These are phyloP conservation scores for Calcarius lapponicus DNA, from an alignment of 2,797 vertebrate genomes.

Conservation along the genomic window DNA sequence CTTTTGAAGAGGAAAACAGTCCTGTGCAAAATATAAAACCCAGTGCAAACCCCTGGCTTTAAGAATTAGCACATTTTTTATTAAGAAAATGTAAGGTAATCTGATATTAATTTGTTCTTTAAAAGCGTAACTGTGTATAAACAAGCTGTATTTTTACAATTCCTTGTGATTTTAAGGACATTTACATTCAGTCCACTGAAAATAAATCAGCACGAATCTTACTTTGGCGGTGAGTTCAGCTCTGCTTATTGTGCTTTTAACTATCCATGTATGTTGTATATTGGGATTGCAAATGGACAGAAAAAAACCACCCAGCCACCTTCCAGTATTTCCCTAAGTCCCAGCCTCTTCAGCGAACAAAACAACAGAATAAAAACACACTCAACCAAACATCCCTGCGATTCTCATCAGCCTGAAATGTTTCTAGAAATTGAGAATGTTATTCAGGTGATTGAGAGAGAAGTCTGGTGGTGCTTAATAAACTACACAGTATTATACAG, in stretches of 20 bases:
- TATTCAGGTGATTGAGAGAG: neutral
- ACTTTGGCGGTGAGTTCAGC: neutral
- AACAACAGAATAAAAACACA: neutral
- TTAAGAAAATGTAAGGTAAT: neutral
- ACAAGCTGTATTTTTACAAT: neutral
- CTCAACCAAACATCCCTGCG: neutral
- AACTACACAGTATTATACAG: neutral
- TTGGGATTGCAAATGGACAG: neutral
- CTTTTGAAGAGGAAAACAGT: neutral
- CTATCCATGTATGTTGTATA: accelerated
- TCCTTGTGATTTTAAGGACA: neutral
- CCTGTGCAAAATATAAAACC: neutral
- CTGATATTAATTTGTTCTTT: neutral
- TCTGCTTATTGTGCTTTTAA: neutral
- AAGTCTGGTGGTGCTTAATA: neutral
- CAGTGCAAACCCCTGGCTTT: neutral
- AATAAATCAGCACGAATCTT: neutral
- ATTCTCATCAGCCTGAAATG: neutral
- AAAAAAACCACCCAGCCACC: accelerated
- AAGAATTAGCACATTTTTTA: neutral
- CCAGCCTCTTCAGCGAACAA: neutral
- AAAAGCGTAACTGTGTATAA: neutral
- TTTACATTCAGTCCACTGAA: neutral
- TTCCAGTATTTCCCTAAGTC: neutral
- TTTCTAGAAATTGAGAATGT: neutral